phyloP scores from a whole-genome alignment of 2,797 vertebrate genomes.

The Tenualosa thibaudeaui region DNA sequence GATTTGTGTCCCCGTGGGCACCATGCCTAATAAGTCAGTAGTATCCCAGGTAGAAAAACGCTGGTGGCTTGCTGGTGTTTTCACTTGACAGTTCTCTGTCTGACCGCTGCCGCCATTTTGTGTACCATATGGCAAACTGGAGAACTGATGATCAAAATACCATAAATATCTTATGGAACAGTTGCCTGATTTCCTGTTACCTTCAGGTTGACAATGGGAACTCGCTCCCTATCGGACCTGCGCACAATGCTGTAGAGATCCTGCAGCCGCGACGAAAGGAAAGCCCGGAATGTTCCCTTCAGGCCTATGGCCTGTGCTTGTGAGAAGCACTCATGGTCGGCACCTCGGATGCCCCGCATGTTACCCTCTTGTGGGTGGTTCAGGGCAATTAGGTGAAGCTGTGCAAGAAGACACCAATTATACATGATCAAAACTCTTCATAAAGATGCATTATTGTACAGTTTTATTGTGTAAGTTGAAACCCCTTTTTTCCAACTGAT shows the following conservation, averaged over 20 bases:
- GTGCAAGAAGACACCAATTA: constrained; percentile 29
- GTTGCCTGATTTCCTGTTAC: neutral
- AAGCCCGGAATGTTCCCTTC: constrained; percentile 89
- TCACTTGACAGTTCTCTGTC: too few species aligned
- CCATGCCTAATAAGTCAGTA: too few species aligned
- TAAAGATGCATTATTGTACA: neutral
- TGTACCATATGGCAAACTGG: too few species aligned
- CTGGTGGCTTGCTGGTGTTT: too few species aligned
- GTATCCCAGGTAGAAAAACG: too few species aligned
- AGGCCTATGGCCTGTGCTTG: constrained; percentile 87
- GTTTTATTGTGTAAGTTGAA: neutral
- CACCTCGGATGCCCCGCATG: constrained; percentile 87
- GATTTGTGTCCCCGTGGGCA: too few species aligned
- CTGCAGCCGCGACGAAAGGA: constrained; percentile 89
- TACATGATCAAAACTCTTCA: neutral
- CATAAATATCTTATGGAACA: too few species aligned
- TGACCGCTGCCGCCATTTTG: too few species aligned
- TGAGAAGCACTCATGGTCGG: constrained; percentile 89
- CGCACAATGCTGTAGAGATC: constrained; percentile 92
- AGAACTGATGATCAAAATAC: too few species aligned
- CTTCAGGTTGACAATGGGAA: constrained; percentile 78
- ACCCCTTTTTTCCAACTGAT: neutral
- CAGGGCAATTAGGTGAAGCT: constrained; percentile 91
- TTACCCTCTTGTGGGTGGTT: constrained; percentile 81
- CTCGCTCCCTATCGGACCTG: constrained; percentile 67